phyloP scores from a whole-genome alignment of 2,797 vertebrate genomes.

The Sternarchorhynchus goeldii region DNA sequence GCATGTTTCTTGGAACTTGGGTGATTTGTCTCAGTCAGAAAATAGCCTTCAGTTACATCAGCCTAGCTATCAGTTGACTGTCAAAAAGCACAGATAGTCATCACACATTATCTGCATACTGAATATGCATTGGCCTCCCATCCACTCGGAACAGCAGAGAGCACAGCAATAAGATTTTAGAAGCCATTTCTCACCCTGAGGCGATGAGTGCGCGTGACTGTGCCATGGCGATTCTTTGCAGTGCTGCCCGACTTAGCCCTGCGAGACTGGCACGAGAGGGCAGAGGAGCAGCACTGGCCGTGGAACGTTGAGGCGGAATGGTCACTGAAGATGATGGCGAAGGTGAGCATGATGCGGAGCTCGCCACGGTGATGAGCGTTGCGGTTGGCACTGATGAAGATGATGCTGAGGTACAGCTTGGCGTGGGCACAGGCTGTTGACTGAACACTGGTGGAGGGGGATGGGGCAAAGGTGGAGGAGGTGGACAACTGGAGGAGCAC shows the following conservation, averaged over 20 bases:
- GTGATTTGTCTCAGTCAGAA: too few species aligned
- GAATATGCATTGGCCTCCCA: background rate
- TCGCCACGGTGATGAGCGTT: slow-evolving; percentile 72
- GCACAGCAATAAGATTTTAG: background rate
- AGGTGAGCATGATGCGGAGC: slow-evolving; percentile 66
- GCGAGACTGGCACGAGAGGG: slow-evolving; percentile 77
- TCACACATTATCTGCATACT: background rate
- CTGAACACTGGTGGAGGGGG: slow-evolving; percentile 67
- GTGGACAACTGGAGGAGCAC: slow-evolving; percentile 67
- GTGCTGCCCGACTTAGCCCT: slow-evolving; percentile 83
- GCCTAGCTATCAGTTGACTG: background rate
- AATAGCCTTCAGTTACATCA: too few species aligned
- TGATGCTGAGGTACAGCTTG: slow-evolving; percentile 58
- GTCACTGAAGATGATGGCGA: slow-evolving; percentile 61
- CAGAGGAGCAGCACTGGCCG: slow-evolving; percentile 70
- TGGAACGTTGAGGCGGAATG: slow-evolving; percentile 69
- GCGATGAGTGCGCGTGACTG: slow-evolving; percentile 93
- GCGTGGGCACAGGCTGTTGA: slow-evolving; percentile 61
- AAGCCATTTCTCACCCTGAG: slow-evolving; percentile 82
- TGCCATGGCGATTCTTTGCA: slow-evolving; percentile 90
- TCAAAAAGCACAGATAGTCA: background rate
- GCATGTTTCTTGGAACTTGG: too few species aligned
- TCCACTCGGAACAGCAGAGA: background rate
- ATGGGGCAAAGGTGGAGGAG: slow-evolving; percentile 68
- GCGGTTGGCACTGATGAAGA: slow-evolving; percentile 69